Evolutionary conservation across 1,140 invertebrate species (phyloP).

Genomic region (Papilio xuthus): DNA sequence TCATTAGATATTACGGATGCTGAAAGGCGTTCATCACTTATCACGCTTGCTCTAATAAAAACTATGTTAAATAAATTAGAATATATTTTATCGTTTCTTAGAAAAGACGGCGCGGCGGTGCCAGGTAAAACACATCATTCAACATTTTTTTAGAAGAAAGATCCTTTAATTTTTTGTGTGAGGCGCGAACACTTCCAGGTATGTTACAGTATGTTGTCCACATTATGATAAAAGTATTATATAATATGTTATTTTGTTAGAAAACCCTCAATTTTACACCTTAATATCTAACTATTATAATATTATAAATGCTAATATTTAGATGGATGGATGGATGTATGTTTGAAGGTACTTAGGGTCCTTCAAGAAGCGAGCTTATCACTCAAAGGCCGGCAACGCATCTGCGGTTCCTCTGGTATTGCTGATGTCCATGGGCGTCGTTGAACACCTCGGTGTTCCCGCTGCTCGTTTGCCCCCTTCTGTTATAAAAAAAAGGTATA

Average conservation of each 20-base stretch:
- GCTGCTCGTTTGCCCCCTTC: no score
- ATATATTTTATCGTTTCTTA: slow-evolving; percentile 11
- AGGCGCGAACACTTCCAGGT: slow-evolving; percentile 5
- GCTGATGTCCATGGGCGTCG: no score
- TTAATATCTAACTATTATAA: no score
- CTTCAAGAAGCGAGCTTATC: no score
- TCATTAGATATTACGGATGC: slow-evolving; percentile 5
- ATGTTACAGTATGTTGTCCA: neutral
- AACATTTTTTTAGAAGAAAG: slow-evolving; percentile 12
- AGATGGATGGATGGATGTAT: no score
- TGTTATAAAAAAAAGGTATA: no score
- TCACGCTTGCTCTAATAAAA: slow-evolving; percentile 13
- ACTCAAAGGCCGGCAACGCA: no score
- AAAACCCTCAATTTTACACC: neutral
- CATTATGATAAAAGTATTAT: no score
- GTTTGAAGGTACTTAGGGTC: no score
- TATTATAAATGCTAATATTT: no score
- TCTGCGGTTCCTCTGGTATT: no score
- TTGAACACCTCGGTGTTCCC: no score
- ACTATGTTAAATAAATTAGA: slow-evolving; percentile 17
- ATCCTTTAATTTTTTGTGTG: slow-evolving; percentile 4
- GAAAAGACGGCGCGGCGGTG: neutral
- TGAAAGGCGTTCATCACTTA: slow-evolving; percentile 9
- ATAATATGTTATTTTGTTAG: neutral
- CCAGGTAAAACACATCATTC: slow-evolving; percentile 10